These are phyloP conservation scores for Dascyllus trimaculatus DNA, from an alignment of 2,113 vertebrate species.

Conservation along the genomic window DNA sequence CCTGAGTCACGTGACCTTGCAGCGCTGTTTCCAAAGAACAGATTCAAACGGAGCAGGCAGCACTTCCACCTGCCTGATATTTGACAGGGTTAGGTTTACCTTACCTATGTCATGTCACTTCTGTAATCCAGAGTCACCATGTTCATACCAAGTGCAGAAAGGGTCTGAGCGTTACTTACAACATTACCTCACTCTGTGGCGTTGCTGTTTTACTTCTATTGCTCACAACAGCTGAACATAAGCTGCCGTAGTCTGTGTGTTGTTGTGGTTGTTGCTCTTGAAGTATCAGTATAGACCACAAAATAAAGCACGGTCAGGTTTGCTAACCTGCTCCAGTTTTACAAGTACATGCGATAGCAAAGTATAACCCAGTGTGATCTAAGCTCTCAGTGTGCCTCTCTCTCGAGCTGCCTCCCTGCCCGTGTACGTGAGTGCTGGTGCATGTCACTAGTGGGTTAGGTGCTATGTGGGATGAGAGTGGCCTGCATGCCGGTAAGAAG, in stretches of 20 bases:
- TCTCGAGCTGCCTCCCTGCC: conserved; percentile 41
- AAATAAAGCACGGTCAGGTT: background rate
- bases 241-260: background rate
- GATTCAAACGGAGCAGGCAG: background rate
- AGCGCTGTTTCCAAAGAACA: background rate
- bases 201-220: background rate
- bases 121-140: background rate
- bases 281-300: conserved; percentile 3
- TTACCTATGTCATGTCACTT: background rate
- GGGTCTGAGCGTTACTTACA: background rate
- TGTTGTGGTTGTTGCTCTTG: background rate
- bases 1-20: background rate
- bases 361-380: conserved; percentile 7
- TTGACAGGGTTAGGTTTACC: too few species aligned
- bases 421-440: conserved; percentile 29
- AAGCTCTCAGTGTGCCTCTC: background rate
- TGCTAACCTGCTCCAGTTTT: conserved; percentile 15
- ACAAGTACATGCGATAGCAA: conserved; percentile 18
- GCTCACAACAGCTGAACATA: background rate
- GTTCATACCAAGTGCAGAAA: conserved; percentile 22
- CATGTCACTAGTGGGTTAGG: conserved; percentile 50
- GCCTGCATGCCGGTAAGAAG: conserved; percentile 78
- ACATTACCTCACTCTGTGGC: conserved; percentile 5
- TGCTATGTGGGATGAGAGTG: conserved; percentile 69
- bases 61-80: background rate